Evolutionary conservation across 2,888 invertebrate genomes (phyloP).

Genomic region (Troglohyphantes excavatus): DNA sequence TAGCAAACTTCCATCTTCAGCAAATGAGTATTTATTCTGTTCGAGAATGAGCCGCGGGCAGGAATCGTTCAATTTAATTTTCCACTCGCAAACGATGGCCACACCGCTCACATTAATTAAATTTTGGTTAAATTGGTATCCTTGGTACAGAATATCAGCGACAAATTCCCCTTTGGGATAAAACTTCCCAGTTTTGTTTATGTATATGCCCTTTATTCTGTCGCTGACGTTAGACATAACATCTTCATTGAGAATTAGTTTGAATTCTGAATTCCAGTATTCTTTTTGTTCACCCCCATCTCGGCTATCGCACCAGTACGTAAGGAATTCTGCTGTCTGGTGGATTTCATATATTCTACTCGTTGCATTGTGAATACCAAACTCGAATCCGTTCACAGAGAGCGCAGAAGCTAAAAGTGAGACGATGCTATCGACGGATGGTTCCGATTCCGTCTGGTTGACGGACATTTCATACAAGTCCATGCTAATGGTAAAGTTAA

Average conservation of each 20-base stretch:
- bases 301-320: slow-evolving; percentile 58
- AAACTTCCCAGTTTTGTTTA: slow-evolving; percentile 79
- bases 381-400: slow-evolving; percentile 66
- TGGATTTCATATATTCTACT: slow-evolving; percentile 74
- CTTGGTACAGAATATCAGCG: slow-evolving; percentile 80
- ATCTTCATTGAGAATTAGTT: slow-evolving; percentile 62
- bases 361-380: slow-evolving; percentile 62
- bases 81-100: slow-evolving; percentile 80
- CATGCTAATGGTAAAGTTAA: slow-evolving; percentile 59
- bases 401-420: slow-evolving; percentile 70
- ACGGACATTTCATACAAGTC: slow-evolving; percentile 57
- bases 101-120: slow-evolving; percentile 79
- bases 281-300: slow-evolving; percentile 22
- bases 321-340: slow-evolving; percentile 45
- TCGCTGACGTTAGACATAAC: slow-evolving; percentile 14
- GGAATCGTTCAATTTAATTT: slow-evolving; percentile 60
- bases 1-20: slow-evolving; percentile 40
- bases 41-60: slow-evolving; percentile 77
- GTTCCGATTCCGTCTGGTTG: slow-evolving; percentile 47
- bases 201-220: slow-evolving; percentile 70
- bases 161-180: slow-evolving; percentile 80
- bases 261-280: slow-evolving; percentile 79
- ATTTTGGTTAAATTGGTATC: slow-evolving; percentile 57
- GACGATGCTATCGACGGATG: slow-evolving; percentile 72
- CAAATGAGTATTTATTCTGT: slow-evolving; percentile 74